Evolutionary conservation across 2,113 vertebrate genomes (phyloP), one percentile per base, ranked within the genome.

Genomic region (Zeus faber): DNA sequence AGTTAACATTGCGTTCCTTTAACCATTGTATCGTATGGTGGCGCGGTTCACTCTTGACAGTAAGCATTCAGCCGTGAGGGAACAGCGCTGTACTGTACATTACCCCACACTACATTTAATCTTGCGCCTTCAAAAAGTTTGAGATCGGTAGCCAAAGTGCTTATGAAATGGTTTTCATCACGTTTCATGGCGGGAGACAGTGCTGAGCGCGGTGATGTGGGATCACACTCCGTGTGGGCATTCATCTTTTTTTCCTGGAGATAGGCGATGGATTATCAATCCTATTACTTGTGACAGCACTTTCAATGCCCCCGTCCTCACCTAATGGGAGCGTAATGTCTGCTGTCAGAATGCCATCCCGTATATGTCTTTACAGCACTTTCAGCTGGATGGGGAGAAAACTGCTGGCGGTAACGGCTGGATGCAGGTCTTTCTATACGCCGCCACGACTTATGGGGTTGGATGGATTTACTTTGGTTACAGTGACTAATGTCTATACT

Each of bases 251-350:
- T 17, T 56, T 67, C 41, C 17, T 47, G 18, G 5, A 67, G 2
- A 59, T 31, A n/a, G n/a, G 60, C 54, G 45, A 59, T 18, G 24
- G 55, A 74, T 74, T 49, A 57, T 60, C 54, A 67, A 51, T 50
- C 17, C 48, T 41, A 76, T 74, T 67, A 63, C 60, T 29, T 54
- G 24, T 65, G 76, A 52, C 70, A 77, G 68, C 47, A 0, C 49
- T 72, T 55, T 67, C 46, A 67, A 37, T 26, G 21, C 54, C 50
- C 44, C 71, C 65, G 62, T 62, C 72, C 63, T 45, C 33, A 26
- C 39, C 55, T 63, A 70, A 69, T 65, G 46, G 54, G 49, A 64
- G 41, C 35, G 47, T 67, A 62, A 67, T 62, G 54, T 69, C 63
- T 72, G 24, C 70, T 68, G 65, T 65, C 41, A 50, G 37, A 31